Conservation (phyloP, 2,797 vertebrate species). For the Acrossocheilus wenchowensis region DNA sequence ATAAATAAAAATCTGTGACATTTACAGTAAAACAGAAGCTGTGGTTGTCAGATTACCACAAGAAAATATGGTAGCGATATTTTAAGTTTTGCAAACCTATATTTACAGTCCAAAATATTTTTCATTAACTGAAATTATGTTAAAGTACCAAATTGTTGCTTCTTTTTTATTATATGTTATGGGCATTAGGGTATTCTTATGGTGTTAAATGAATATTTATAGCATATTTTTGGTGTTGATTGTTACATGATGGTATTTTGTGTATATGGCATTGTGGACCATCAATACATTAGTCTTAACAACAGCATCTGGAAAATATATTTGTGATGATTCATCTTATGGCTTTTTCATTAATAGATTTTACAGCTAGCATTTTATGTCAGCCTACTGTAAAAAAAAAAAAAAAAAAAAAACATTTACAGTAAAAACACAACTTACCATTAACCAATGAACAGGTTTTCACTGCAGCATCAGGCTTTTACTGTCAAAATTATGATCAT, state of each 20-base stretch:
- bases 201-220: neutral
- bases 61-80: neutral
- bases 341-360: neutral
- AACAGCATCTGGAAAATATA: neutral
- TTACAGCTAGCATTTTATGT: neutral
- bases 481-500: neutral
- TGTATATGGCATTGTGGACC: neutral
- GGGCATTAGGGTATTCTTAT: neutral
- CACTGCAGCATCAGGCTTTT: neutral
- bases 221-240: neutral
- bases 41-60: neutral
- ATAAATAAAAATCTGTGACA: neutral
- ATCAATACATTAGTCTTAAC: neutral
- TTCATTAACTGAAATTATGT: neutral
- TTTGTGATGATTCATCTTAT: too few species aligned
- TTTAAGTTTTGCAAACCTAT: neutral
- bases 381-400: neutral
- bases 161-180: neutral
- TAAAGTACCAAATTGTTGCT: neutral
- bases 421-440: neutral
- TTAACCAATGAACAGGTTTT: neutral
- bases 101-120: neutral
- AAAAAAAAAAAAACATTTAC: neutral
- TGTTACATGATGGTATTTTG: neutral
- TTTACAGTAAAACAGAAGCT: neutral